phyloP scores from a whole-genome alignment of 2,797 vertebrate genomes.

The Lophotriccus pileatus region DNA sequence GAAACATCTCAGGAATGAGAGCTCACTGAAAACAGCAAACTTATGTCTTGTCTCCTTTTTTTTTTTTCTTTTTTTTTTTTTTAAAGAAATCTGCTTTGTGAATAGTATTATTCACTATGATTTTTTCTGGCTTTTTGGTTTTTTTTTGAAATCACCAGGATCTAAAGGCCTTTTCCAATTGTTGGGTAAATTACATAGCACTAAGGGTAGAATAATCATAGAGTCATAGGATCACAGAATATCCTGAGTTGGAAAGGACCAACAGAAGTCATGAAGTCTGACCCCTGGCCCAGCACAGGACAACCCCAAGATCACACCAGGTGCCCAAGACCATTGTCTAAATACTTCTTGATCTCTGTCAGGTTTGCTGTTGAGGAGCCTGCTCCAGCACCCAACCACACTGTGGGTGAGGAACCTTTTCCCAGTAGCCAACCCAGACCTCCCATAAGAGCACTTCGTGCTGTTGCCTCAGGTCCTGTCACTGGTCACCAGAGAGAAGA shows the following conservation, averaged over 20 bases:
- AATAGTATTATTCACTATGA: background rate
- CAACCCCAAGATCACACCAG: background rate
- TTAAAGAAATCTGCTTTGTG: background rate
- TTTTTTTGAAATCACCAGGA: background rate
- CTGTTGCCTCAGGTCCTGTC: background rate
- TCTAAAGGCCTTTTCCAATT: background rate
- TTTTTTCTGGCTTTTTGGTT: too few species aligned
- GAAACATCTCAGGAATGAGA: background rate
- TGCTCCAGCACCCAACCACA: accelerated
- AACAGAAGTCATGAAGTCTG: background rate
- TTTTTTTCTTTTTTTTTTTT: too few species aligned
- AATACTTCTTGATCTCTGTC: background rate
- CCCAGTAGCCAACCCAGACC: background rate
- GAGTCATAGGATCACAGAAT: too few species aligned
- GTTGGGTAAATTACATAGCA: background rate
- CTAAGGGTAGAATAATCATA: background rate
- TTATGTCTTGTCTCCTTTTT: accelerated
- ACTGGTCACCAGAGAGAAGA: background rate
- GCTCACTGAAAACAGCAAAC: background rate
- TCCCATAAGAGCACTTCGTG: background rate
- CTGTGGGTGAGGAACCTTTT: background rate
- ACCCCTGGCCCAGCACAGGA: background rate
- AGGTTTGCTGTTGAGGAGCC: background rate
- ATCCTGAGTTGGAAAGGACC: background rate
- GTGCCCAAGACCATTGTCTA: background rate